phyloP scores from a whole-genome alignment of 2,888 invertebrate species.

The Lycophotia porphyrea region DNA sequence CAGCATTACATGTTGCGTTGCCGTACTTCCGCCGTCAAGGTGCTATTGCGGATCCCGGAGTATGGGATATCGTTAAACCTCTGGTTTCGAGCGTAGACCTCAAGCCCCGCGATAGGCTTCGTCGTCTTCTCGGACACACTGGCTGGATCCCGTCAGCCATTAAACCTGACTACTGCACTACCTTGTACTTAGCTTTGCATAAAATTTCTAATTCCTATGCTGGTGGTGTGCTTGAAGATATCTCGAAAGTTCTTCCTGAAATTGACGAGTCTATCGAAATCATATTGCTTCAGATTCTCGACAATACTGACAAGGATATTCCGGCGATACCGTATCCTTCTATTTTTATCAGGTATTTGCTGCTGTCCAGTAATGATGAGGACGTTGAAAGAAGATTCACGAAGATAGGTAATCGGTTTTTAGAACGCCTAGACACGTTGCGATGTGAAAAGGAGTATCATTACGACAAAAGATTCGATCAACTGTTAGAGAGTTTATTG shows the following conservation, averaged over 20 bases:
- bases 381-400: slow-evolving; percentile 67
- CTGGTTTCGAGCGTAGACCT: slow-evolving; percentile 68
- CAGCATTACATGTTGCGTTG: slow-evolving; percentile 72
- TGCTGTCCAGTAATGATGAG: slow-evolving; percentile 70
- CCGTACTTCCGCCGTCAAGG: slow-evolving; percentile 63
- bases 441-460: slow-evolving; percentile 21
- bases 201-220: slow-evolving; percentile 59
- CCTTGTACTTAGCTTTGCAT: slow-evolving; percentile 66
- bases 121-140: slow-evolving; percentile 48
- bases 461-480: slow-evolving; percentile 19
- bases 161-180: slow-evolving; percentile 72
- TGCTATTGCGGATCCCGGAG: slow-evolving; percentile 54
- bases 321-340: slow-evolving; percentile 66
- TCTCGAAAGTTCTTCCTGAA: slow-evolving; percentile 68
- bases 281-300: slow-evolving; percentile 63
- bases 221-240: slow-evolving; percentile 60
- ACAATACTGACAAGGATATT: slow-evolving; percentile 38
- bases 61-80: slow-evolving; percentile 76
- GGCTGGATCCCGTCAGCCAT: slow-evolving; percentile 68
- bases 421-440: slow-evolving; percentile 66
- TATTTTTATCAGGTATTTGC: slow-evolving; percentile 75
- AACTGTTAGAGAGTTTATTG: slow-evolving; percentile 68
- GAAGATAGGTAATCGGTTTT: slow-evolving; percentile 69
- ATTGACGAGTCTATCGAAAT: slow-evolving; percentile 64
- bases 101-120: slow-evolving; percentile 47